Evolutionary conservation across 2,888 invertebrate genomes (phyloP).

Genomic region (Petrophora chlorosata): DNA sequence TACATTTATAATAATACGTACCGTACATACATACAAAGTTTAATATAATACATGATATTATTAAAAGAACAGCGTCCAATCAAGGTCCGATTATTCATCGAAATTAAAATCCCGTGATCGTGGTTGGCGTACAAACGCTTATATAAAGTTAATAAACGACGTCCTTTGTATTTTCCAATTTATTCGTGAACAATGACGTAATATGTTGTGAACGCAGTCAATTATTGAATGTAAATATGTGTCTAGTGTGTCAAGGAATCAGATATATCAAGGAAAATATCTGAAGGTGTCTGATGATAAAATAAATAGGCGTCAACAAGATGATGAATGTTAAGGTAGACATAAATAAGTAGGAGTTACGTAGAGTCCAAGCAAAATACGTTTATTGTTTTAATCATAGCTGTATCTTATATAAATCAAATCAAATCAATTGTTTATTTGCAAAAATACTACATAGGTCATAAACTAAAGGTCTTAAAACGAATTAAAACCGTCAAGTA

Average conservation of each 20-base stretch:
- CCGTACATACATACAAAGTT: neutral
- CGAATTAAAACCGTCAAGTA: no score
- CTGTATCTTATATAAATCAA: no score
- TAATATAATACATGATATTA: neutral
- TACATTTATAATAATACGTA: no score
- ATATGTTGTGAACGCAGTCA: neutral
- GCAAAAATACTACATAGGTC: no score
- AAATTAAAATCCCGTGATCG: constrained; percentile 27
- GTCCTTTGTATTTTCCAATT: neutral
- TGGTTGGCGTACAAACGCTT: constrained; percentile 17
- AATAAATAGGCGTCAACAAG: no score
- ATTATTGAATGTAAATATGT: constrained; percentile 9
- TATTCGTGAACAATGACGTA: constrained; percentile 2
- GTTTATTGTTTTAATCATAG: no score
- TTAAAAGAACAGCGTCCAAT: constrained; percentile 13
- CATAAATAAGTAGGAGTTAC: no score
- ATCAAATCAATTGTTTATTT: no score
- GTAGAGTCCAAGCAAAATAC: no score
- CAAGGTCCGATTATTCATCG: constrained; percentile 17
- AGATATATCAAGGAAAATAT: neutral
- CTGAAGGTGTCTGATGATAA: no score
- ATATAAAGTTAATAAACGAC: constrained; percentile 2
- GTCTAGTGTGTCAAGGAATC: constrained; percentile 12
- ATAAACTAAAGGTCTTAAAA: no score
- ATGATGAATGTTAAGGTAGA: no score